Evolutionary conservation across 2,113 vertebrate species (phyloP).

Genomic region (Oryzias melastigma): DNA sequence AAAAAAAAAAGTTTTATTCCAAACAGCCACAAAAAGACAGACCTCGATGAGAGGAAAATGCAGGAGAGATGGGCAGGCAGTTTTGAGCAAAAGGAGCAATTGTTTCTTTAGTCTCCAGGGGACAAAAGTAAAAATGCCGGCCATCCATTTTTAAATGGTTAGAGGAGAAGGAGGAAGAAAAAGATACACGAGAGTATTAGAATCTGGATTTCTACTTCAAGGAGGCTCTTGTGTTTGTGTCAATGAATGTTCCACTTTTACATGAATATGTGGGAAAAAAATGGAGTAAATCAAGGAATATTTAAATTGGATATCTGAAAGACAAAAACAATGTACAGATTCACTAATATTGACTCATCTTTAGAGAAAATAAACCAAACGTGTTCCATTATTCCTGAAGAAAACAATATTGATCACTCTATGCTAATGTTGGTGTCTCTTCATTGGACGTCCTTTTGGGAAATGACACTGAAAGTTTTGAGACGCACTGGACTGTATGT

Average conservation of each 20-base stretch:
- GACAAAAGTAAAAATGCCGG: constrained; percentile 41
- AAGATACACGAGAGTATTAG: constrained; percentile 62
- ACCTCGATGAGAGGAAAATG: constrained; percentile 12
- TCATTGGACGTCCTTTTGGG: too few species aligned
- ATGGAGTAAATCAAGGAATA: too few species aligned
- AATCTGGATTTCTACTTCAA: constrained; percentile 49
- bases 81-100: constrained; percentile 37
- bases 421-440: too few species aligned
- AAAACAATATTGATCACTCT: too few species aligned
- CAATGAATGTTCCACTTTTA: background rate
- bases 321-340: too few species aligned
- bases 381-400: too few species aligned
- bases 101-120: constrained; percentile 38
- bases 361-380: too few species aligned
- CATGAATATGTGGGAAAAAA: too few species aligned
- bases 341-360: too few species aligned
- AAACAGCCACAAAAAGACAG: constrained; percentile 19
- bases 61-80: constrained; percentile 17
- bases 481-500: too few species aligned
- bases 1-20: constrained; percentile 20
- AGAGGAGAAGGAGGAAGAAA: constrained; percentile 22
- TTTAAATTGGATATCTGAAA: too few species aligned
- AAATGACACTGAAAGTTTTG: too few species aligned
- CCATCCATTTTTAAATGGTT: constrained; percentile 54
- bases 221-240: constrained; percentile 28